Evolutionary conservation across 2,888 invertebrate genomes (phyloP).

Genomic region (Phymatocera aterrima): DNA sequence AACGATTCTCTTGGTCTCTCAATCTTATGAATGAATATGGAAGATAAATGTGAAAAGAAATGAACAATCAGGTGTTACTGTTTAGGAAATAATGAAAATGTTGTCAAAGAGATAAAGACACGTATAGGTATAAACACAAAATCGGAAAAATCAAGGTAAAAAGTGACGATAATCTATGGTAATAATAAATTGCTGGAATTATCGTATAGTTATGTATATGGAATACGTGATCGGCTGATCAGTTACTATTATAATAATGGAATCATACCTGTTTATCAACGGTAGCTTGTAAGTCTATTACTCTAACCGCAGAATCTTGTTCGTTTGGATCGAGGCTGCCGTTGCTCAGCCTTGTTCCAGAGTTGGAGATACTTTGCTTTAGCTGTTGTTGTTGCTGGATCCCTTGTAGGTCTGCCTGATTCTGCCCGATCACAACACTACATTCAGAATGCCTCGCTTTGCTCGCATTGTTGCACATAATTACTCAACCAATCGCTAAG

Average conservation of each 20-base stretch:
- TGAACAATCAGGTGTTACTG: background rate
- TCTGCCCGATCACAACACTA: conserved; percentile 73
- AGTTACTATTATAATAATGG: background rate
- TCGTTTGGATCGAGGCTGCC: conserved; percentile 75
- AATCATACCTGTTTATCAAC: conserved; percentile 88
- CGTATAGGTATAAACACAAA: background rate
- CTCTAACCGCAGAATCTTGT: conserved; percentile 79
- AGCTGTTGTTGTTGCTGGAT: conserved; percentile 62
- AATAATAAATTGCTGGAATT: too few species aligned
- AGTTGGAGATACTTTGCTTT: conserved; percentile 62
- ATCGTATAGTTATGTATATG: too few species aligned
- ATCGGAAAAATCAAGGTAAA: background rate
- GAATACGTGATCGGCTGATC: too few species aligned
- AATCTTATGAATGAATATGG: background rate
- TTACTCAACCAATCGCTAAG: conserved; percentile 10
- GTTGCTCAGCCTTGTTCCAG: conserved; percentile 71
- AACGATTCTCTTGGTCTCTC: background rate
- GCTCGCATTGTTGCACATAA: conserved; percentile 8
- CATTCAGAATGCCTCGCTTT: conserved; percentile 72
- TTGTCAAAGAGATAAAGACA: background rate
- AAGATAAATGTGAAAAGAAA: background rate
- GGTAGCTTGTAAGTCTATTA: conserved; percentile 89
- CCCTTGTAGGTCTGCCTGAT: conserved; percentile 62
- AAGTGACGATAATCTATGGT: background rate
- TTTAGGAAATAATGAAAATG: background rate